These are phyloP conservation scores for Choloepus hoffmanni DNA, from an alignment of 2,113 vertebrate genomes.

Conservation along the genomic window DNA sequence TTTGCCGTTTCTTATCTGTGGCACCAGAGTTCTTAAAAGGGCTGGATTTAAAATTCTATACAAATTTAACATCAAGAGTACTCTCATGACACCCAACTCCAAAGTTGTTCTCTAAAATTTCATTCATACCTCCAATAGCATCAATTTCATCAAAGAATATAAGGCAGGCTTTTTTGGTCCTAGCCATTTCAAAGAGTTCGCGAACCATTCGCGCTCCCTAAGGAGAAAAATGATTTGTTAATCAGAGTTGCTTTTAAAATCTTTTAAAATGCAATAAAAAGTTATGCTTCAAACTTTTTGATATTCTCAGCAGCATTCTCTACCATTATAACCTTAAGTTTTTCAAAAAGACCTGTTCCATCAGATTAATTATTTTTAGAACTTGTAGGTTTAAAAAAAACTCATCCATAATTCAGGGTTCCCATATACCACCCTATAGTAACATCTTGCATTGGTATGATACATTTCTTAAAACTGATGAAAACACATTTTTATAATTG, in stretches of 20 bases:
- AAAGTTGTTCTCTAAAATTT: conserved; percentile 6
- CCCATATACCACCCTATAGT: too few species aligned
- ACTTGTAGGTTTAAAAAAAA: too few species aligned
- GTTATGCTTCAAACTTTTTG: conserved; percentile 32
- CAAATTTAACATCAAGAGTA: background rate
- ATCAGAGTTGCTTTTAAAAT: conserved; percentile 50
- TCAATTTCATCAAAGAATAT: conserved; percentile 99
- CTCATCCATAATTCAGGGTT: too few species aligned
- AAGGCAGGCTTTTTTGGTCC: conserved; percentile 99
- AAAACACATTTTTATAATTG: too few species aligned
- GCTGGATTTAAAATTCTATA: background rate
- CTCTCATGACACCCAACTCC: background rate
- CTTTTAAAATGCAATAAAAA: background rate
- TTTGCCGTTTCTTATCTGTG: background rate
- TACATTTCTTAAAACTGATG: too few species aligned
- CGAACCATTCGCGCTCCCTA: conserved; percentile 99
- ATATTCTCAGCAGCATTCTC: background rate
- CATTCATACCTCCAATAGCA: conserved; percentile 96
- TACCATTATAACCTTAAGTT: background rate
- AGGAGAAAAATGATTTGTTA: conserved; percentile 60
- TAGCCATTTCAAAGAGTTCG: conserved; percentile 99
- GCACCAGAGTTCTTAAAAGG: background rate
- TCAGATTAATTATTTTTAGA: conserved; percentile 7
- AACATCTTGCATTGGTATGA: too few species aligned
- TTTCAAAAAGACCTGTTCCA: conserved; percentile 16